Evolutionary conservation across 2,888 invertebrate genomes (phyloP), one percentile per base, ranked within the genome.

Genomic region (Melolontha melolontha): DNA sequence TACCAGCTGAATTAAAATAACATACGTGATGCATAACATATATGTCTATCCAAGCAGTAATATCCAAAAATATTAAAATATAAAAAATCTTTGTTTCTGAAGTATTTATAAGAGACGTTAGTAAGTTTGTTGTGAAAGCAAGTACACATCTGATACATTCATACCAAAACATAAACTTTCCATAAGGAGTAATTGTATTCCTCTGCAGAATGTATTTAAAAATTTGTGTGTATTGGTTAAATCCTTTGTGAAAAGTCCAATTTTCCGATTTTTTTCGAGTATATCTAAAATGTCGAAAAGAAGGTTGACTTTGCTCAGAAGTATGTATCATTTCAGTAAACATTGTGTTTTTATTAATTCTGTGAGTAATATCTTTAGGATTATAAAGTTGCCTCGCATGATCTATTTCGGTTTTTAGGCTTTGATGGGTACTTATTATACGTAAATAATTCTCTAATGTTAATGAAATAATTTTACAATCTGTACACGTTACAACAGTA

Each of bases 1-100:
- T 55, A 5, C 74, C 72, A 1, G 68, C 50, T 14, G 69, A 41
- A 52, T 77, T 73, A 64, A 74, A 78, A 47, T 74, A 77, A 29
- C 73, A 70, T 6, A 77, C 65, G 57, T 77, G 74, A 59, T 76
- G 75, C 34, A 73, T 69, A 0, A 77, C 42, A 57, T 73, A 77
- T 27, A 77, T 73, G 51, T 76, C 76, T 0, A 72, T 16, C 63
- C 74, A 65, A 40, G 71, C 72, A 8, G 69, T 68, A 7, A 71
- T 2, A 67, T 76, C 76, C 17, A 75, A 63, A 8, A 66, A 51
- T 16, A 69, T 59, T 14, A 75, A 40, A 8, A 54, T 22, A 41
- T 74, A 42, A 29, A 47, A 69, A 64, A 57, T 59, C 1, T n/a
- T 14, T n/a, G 47, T 34, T 34, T 40, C 57, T 39, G 12, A 14